Evolutionary conservation across 2,888 invertebrate species (phyloP).

Genomic region (Exephanes ischioxanthus): DNA sequence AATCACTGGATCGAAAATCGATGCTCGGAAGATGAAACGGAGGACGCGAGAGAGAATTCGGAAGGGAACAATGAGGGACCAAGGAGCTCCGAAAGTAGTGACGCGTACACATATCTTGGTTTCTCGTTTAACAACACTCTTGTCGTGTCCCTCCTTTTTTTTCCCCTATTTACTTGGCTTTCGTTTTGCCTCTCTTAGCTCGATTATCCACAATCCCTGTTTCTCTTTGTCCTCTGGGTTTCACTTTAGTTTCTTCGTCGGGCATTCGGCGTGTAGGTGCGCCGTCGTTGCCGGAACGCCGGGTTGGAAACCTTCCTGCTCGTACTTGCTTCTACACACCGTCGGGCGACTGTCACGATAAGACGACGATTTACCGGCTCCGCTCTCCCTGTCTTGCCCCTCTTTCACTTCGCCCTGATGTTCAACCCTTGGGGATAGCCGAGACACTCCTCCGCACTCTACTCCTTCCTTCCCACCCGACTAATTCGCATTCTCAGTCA

Average conservation of each 20-base stretch:
- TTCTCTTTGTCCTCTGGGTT: slow-evolving; percentile 29
- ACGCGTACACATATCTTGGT: slow-evolving; percentile 19
- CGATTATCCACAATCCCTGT: slow-evolving; percentile 43
- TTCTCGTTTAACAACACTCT: slow-evolving; percentile 12
- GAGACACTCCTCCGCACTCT: slow-evolving; percentile 54
- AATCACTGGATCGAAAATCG: not conserved
- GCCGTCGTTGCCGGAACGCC: slow-evolving; percentile 39
- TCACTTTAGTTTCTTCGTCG: slow-evolving; percentile 48
- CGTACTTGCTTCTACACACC: slow-evolving; percentile 41
- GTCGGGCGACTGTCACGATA: slow-evolving; percentile 66
- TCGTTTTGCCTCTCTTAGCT: slow-evolving; percentile 34
- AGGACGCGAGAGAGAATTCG: slow-evolving; percentile 3
- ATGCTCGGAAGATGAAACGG: not conserved
- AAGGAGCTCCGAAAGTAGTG: slow-evolving; percentile 33
- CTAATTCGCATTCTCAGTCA: slow-evolving; percentile 68
- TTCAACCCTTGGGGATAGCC: slow-evolving; percentile 14
- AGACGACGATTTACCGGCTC: slow-evolving; percentile 69
- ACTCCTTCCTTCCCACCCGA: slow-evolving; percentile 59
- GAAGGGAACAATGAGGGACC: slow-evolving; percentile 70
- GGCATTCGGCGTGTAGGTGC: slow-evolving; percentile 41
- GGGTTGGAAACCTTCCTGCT: slow-evolving; percentile 43
- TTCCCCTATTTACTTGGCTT: slow-evolving; percentile 38
- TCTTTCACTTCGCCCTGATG: slow-evolving; percentile 34
- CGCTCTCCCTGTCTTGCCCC: slow-evolving; percentile 56
- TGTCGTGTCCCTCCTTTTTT: slow-evolving; percentile 1